phyloP scores from a whole-genome alignment of 2,888 invertebrate species.

The Polydrusus pterygomalis region DNA sequence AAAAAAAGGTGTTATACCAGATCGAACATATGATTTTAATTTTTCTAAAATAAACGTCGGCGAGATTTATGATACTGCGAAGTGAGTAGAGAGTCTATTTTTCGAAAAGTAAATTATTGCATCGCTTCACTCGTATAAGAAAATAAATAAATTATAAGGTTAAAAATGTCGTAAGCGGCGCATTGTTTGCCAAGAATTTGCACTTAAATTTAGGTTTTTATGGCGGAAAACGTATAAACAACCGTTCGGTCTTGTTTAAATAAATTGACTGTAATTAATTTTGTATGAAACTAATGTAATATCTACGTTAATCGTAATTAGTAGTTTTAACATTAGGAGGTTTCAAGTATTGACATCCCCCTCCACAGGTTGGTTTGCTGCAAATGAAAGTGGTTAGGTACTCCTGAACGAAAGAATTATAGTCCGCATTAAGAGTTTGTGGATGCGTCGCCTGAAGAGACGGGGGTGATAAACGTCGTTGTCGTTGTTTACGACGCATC shows the following conservation, averaged over 20 bases:
- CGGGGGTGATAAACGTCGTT: too few relatives aligned
- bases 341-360: too few relatives aligned
- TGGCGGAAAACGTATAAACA: slow-evolving; percentile 4
- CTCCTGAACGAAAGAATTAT: too few relatives aligned
- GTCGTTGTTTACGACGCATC: too few relatives aligned
- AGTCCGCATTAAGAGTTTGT: too few relatives aligned
- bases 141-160: slow-evolving; percentile 37
- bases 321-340: too few relatives aligned
- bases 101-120: slow-evolving; percentile 23
- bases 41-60: slow-evolving; percentile 28
- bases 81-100: slow-evolving; percentile 25
- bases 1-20: not conserved
- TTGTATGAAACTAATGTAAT: not conserved
- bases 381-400: too few relatives aligned
- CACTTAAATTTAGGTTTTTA: slow-evolving; percentile 25
- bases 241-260: slow-evolving; percentile 16
- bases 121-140: slow-evolving; percentile 19
- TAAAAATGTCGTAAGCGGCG: slow-evolving; percentile 25
- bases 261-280: slow-evolving; percentile 5
- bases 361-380: too few relatives aligned
- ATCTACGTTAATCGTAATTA: too few relatives aligned
- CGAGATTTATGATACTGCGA: slow-evolving; percentile 32
- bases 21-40: slow-evolving; percentile 29
- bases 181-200: slow-evolving; percentile 36
- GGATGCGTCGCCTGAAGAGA: too few relatives aligned